Evolutionary conservation across 2,113 vertebrate species (phyloP), one percentile per base, ranked within the genome.

Genomic region (Trematocara zebra): DNA sequence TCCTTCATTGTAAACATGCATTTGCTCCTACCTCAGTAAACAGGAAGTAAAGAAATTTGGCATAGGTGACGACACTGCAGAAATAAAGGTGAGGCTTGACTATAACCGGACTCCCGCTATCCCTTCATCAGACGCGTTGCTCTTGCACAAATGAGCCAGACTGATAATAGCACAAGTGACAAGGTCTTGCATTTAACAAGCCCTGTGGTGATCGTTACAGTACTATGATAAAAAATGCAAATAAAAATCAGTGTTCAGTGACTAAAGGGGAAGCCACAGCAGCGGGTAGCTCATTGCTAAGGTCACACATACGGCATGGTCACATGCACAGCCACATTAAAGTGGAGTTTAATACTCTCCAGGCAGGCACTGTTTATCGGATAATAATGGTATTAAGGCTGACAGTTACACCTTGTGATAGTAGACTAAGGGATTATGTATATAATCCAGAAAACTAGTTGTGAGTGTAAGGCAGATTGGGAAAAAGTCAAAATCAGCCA

Each of bases 221-320:
- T 59, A 2, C 86, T 52, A 84, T 54, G 82, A 87, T 88, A 89
- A 89, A 94, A 93, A 80, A 90, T 69, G 88, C 82, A 80, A 83
- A 87, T 93, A 93, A 93, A 93, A 95, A 91, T 88, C 91, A 92
- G 90, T 93, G 85, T 89, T 67, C 83, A 86, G 40, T 80, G 85
- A 90, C 82, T 87, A 40, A 87, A 81, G 33, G 53, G 69, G 78
- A 31, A 72, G 79, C 35, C 31, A 35, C 7, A 84, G 86, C 52
- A 17, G 35, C 10, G 37, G 83, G 81, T 64, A 57, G 85, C 51
- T 64, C 37, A 11, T 72, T 54, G 82, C 83, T 53, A 83, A 93
- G 89, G 90, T 92, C 89, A 85, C 52, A 79, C 82, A 51, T 76
- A 76, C 9, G 2, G 56, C 57, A 44, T 17, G 3, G 64, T 78